Evolutionary conservation across 2,797 vertebrate genomes (phyloP), one percentile per base, ranked within the genome.

Genomic region (Leptatherina wallacei): DNA sequence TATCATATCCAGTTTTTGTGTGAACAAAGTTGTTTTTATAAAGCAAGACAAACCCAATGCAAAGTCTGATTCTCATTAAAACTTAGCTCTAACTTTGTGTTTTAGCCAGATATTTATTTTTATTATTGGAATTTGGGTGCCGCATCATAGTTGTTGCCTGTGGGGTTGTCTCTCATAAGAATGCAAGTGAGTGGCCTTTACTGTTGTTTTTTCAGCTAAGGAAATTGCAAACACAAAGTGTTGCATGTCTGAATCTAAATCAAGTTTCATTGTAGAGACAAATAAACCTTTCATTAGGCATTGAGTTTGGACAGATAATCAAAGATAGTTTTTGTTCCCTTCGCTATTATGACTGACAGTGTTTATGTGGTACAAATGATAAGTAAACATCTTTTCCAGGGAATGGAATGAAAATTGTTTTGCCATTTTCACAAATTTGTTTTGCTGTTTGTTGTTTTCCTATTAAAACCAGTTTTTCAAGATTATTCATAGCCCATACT

Each of bases 361-460:
- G n/a, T 73, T 71, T 78, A 78, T 80, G 58, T 67, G 44, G 5
- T 55, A 42, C 35, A 64, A 49, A 76, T 63, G 32, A 63, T 62
- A 79, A 42, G 24, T 82, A 78, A 82, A 86, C 69, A 36, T 65
- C 14, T 58, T 75, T 81, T 75, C 58, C 9, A 0, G 16, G 61
- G 35, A 59, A 65, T 59, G 42, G 80, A 77, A 79, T 78, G 73
- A 71, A 77, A 78, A 73, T 83, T 84, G 65, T 73, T 83, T 73
- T 65, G 35, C 20, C 44, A 60, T 74, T 80, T 72, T 75, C 36
- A 69, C 52, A 69, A 42, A 66, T 66, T 66, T 70, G 35, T 60
- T 60, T 69, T 36, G 40, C 12, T 36, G 11, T 72, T 72, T 64
- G 24, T 63, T 36, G 5, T 36, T 36, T 36, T 5, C 33, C 51